phyloP scores from a whole-genome alignment of 2,113 vertebrate species.

The Coptodon rendalli region DNA sequence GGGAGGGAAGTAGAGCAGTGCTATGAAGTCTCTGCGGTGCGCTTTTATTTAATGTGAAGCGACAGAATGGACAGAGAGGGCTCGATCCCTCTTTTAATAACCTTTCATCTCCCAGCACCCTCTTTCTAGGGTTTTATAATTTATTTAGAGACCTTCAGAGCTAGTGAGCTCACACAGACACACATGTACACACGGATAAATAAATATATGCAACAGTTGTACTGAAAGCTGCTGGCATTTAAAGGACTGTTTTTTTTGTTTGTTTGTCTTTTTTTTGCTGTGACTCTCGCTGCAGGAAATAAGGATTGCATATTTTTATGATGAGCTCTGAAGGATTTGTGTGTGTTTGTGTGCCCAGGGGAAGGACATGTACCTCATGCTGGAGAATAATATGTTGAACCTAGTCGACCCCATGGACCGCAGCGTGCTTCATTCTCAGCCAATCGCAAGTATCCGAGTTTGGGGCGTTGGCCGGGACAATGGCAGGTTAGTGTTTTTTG shows the following conservation, averaged over 20 bases:
- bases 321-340: neutral
- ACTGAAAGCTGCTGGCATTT: neutral
- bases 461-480: constrained; percentile 98
- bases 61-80: constrained; percentile 28
- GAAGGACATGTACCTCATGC: constrained; percentile 94
- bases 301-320: neutral
- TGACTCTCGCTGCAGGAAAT: neutral
- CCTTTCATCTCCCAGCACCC: neutral
- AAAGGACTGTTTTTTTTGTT: neutral
- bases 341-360: constrained; percentile 70
- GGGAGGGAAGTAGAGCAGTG: constrained; percentile 1
- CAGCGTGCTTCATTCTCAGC: constrained; percentile 89
- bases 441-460: constrained; percentile 94
- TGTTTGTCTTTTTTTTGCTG: neutral
- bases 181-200: neutral
- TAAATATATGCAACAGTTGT: neutral
- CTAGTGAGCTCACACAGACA: neutral
- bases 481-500: constrained; percentile 80
- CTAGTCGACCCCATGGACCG: constrained; percentile 95
- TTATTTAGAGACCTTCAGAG: constrained; percentile 41
- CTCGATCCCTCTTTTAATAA: constrained; percentile 16
- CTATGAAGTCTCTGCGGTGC: neutral
- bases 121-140: constrained; percentile 21
- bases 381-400: constrained; percentile 95
- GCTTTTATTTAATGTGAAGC: constrained; percentile 39